Evolutionary conservation across 2,888 invertebrate species (phyloP).

Genomic region (Scaptomyza flava): DNA sequence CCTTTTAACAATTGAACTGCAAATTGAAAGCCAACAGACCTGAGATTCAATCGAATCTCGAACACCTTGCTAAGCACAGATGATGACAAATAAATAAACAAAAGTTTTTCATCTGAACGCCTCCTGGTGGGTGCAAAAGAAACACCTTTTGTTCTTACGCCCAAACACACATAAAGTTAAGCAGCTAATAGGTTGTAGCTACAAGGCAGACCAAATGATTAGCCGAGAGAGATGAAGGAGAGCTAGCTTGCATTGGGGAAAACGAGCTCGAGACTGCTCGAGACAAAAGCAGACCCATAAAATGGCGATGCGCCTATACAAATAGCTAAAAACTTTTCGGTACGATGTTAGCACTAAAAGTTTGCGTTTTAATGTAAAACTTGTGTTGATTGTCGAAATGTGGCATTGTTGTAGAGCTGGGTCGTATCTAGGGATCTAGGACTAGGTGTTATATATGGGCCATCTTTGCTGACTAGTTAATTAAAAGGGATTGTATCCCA

Average conservation of each 20-base stretch:
- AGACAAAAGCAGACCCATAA: slow-evolving; percentile 45
- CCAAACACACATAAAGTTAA: slow-evolving; percentile 50
- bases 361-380: slow-evolving; percentile 74
- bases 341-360: slow-evolving; percentile 47
- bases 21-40: slow-evolving; percentile 10
- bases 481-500: slow-evolving; percentile 51
- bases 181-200: slow-evolving; percentile 75
- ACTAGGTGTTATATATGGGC: slow-evolving; percentile 46
- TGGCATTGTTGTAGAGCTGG: slow-evolving; percentile 40
- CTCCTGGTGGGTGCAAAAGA: slow-evolving; percentile 18
- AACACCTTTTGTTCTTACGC: slow-evolving; percentile 41
- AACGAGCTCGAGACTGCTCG: slow-evolving; percentile 22
- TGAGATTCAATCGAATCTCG: slow-evolving; percentile 39
- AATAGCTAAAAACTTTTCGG: slow-evolving; percentile 66
- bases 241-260: slow-evolving; percentile 32
- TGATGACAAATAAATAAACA: slow-evolving; percentile 75
- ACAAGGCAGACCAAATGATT: slow-evolving; percentile 57
- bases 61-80: slow-evolving; percentile 31
- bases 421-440: slow-evolving; percentile 41
- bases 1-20: not conserved
- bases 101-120: slow-evolving; percentile 59
- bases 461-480: slow-evolving; percentile 54
- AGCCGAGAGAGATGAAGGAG: not conserved
- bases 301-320: slow-evolving; percentile 65
- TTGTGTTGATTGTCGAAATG: slow-evolving; percentile 56